Base-by-base conservation (phyloP, 2,797 vertebrate species). In the Sebastes vulpes region DNA sequence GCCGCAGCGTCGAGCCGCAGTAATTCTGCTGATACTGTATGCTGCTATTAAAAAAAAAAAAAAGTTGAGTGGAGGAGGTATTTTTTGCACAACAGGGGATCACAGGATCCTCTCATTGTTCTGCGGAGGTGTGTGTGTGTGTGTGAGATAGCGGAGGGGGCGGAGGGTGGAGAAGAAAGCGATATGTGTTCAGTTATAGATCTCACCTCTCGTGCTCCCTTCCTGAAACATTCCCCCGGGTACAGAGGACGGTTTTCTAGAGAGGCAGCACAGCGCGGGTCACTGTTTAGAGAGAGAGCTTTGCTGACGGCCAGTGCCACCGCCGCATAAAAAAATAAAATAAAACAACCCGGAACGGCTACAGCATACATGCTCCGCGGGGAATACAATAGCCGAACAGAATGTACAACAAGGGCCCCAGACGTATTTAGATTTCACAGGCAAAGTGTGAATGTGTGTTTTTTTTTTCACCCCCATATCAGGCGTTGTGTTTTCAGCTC, bases 1-100 rank as follows among this genome's bases (percentile, higher is more conserved):
- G 87, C 90, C 84, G 92, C 93, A 84, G 88, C 77, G 61, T 77
- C 14, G 72, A 92, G 79, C 92, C 9, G 58, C 88, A 82, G 89
- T 92, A 91, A 94, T 94, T 94, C 85, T 92, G 91, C 93, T 94
- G 94, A 95, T 94, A 91, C 93, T 90, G 91, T 94, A 91, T 84
- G 87, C 89, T 91, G 83, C 90, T 92, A 89, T 93, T 92, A 82
- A 87, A 91, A 88, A 92, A 82, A 74, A 31, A 72, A 84, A 75
- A 86, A 73, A 85, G 79, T 81, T 80, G 72, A 88, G 72, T 66
- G 63, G 81, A 68, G 75, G 72, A 84, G 77, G 72, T 74, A 81
- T 86, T 82, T 85, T 86, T 66, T 59, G 68, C 83, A 86, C 83
- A 76, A 88, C 72, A 61, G 88, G 71, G 89, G 82, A 90, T 89